Conservation (phyloP, 2,797 vertebrate species). For the Epinephelus coioides region DNA sequence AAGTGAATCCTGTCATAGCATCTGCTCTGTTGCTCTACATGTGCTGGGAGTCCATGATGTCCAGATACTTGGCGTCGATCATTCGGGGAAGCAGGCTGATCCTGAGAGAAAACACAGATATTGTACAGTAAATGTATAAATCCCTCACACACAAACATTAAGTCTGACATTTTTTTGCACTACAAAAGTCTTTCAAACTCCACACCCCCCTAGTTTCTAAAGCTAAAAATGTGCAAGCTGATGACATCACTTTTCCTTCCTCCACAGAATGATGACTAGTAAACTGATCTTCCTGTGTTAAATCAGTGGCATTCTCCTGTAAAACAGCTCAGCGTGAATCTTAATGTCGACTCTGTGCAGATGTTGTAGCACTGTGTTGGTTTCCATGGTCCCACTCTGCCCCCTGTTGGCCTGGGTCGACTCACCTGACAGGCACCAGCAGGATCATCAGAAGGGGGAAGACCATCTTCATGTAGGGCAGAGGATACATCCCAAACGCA, state of each 20-base stretch:
- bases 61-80: slow-evolving; percentile 94
- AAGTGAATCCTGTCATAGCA: background rate
- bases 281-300: slow-evolving; percentile 12
- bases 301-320: background rate
- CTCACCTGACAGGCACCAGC: slow-evolving; percentile 94
- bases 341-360: background rate
- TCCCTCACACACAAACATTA: background rate
- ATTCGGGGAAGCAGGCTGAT: slow-evolving; percentile 91
- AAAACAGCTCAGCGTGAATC: background rate
- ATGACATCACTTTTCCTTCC: background rate
- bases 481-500: slow-evolving; percentile 93
- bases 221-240: background rate
- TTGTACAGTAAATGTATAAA: background rate
- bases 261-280: background rate
- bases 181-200: background rate
- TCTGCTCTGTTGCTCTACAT: slow-evolving; percentile 63
- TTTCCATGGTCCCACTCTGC: slow-evolving; percentile 24
- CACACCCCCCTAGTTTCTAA: background rate
- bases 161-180: too few species aligned
- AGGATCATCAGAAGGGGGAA: slow-evolving; percentile 96
- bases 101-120: slow-evolving; percentile 77
- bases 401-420: slow-evolving; percentile 41
- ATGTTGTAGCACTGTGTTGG: background rate
- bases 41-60: slow-evolving; percentile 94
- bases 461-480: slow-evolving; percentile 98